Conservation (phyloP, 2,797 vertebrate species). For the Malacoctenus gilli region DNA sequence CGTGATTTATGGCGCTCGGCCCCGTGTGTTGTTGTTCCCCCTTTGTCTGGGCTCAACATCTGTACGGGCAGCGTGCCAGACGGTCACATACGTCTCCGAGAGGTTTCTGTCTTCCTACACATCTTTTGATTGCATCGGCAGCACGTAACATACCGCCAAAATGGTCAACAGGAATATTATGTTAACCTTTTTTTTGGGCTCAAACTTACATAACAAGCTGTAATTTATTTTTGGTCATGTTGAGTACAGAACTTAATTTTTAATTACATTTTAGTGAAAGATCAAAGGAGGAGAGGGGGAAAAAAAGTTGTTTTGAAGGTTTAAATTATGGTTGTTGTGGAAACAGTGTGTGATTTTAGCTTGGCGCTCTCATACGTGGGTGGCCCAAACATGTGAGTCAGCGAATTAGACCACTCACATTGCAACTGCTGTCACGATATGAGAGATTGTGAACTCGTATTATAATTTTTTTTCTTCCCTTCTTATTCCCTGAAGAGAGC, state of each 20-base stretch:
- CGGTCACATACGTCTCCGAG: constrained; percentile 29
- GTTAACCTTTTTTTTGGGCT: no score
- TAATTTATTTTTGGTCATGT: constrained; percentile 6
- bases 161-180: constrained; percentile 2
- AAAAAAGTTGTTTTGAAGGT: constrained; percentile 62
- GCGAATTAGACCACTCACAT: constrained; percentile 70
- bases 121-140: no score
- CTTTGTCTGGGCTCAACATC: constrained; percentile 22
- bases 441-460: constrained; percentile 63
- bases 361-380: constrained; percentile 66
- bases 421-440: constrained; percentile 77
- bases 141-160: constrained; percentile 1
- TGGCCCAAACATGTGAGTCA: constrained; percentile 79
- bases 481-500: constrained; percentile 48
- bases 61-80: constrained; percentile 9
- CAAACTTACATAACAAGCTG: no score
- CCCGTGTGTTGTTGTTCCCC: constrained; percentile 31
- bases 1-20: constrained; percentile 60
- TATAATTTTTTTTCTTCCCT: constrained; percentile 34
- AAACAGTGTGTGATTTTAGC: constrained; percentile 72
- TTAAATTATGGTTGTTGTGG: constrained; percentile 75
- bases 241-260: constrained; percentile 23
- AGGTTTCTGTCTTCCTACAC: background rate
- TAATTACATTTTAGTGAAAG: constrained; percentile 34
- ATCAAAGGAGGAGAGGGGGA: constrained; percentile 29